phyloP scores from a whole-genome alignment of 2,113 vertebrate species.

The Cavia porcellus region DNA sequence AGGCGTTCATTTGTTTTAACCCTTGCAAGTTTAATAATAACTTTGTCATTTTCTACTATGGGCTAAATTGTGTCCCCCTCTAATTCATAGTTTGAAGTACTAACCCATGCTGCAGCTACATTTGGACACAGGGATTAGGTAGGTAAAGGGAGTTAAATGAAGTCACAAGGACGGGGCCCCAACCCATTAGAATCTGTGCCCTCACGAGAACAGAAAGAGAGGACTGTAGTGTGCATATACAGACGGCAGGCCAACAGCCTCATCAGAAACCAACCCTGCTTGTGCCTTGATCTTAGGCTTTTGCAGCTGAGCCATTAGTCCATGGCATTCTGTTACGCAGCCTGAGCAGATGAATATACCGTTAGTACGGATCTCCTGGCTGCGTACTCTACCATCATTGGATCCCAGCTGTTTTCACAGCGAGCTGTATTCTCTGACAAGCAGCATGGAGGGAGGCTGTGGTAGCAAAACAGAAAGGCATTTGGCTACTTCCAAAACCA shows the following conservation, averaged over 20 bases:
- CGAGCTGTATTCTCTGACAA: background rate
- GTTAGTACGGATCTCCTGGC: background rate
- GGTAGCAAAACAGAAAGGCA: background rate
- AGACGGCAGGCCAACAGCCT: background rate
- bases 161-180: background rate
- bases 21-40: background rate
- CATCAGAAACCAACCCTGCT: background rate
- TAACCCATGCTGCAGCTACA: background rate
- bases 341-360: background rate
- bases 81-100: background rate
- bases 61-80: background rate
- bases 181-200: background rate
- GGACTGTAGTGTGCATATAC: accelerated
- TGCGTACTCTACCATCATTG: background rate
- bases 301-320: background rate
- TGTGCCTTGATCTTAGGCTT: background rate
- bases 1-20: background rate
- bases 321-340: background rate
- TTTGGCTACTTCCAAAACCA: background rate
- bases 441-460: background rate
- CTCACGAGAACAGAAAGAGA: background rate
- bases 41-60: background rate
- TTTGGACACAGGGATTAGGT: background rate
- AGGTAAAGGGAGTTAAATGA: background rate
- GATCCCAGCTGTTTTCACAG: background rate